Evolutionary conservation across 2,888 invertebrate genomes (phyloP).

Genomic region (Eucriotettix oculatus): DNA sequence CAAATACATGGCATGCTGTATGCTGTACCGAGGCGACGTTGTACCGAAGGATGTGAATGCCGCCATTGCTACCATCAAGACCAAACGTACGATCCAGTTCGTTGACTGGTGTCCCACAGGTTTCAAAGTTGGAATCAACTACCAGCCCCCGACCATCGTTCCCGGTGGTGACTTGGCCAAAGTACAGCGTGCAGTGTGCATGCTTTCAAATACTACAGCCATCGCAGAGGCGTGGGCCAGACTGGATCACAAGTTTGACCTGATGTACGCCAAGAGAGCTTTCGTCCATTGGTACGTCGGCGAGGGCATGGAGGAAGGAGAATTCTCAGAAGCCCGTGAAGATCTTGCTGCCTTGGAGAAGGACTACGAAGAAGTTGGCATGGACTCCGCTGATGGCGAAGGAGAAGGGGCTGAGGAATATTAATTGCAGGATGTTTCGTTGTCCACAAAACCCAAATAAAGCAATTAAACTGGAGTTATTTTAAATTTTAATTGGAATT

Average conservation of each 20-base stretch:
- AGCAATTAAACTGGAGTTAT: too few relatives aligned
- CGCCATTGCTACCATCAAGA: conserved; percentile 24
- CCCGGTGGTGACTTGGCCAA: conserved; percentile 37
- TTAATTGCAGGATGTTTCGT: conserved; percentile 27
- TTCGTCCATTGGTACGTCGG: conserved; percentile 66
- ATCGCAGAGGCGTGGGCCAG: conserved; percentile 51
- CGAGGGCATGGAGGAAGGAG: conserved; percentile 43
- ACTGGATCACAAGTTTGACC: conserved; percentile 48
- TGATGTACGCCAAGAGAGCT: conserved; percentile 51
- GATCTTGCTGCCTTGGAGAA: conserved; percentile 67
- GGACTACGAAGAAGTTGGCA: conserved; percentile 63
- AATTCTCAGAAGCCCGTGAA: conserved; percentile 63
- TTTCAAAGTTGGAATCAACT: conserved; percentile 28
- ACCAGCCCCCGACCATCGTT: conserved; percentile 30
- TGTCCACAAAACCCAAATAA: too few relatives aligned
- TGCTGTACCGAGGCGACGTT: conserved; percentile 40
- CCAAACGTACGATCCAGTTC: conserved; percentile 25
- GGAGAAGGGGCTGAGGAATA: conserved; percentile 48
- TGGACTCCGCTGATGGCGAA: conserved; percentile 39
- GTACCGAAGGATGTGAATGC: conserved; percentile 34
- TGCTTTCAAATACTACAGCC: conserved; percentile 50
- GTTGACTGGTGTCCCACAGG: conserved; percentile 29
- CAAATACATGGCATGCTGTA: conserved; percentile 92
- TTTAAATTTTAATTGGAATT: too few relatives aligned
- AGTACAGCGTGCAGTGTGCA: conserved; percentile 45